Evolutionary conservation across 2,113 vertebrate species (phyloP).

Genomic region (human): GRCh38 chr2:32877001-32877500

Average conservation of each 20-base stretch:
- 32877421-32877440: neutral
- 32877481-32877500: neutral
- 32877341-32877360: neutral
- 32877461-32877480: neutral
- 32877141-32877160: neutral
- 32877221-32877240: neutral
- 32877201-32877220: neutral
- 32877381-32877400: neutral
- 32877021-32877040: neutral
- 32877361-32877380: neutral
- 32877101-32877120: constrained; percentile 7
- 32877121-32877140: neutral
- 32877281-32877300: neutral
- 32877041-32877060: neutral
- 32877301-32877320: neutral
- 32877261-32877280: neutral
- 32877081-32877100: neutral
- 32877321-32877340: neutral
- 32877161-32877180: neutral
- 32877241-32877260: accelerated
- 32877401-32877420: too few species aligned
- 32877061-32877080: neutral
- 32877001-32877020: neutral
- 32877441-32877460: neutral
- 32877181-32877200: neutral